phyloP scores from a whole-genome alignment of 1,140 invertebrate genomes.

The Helicorthomorpha holstii region DNA sequence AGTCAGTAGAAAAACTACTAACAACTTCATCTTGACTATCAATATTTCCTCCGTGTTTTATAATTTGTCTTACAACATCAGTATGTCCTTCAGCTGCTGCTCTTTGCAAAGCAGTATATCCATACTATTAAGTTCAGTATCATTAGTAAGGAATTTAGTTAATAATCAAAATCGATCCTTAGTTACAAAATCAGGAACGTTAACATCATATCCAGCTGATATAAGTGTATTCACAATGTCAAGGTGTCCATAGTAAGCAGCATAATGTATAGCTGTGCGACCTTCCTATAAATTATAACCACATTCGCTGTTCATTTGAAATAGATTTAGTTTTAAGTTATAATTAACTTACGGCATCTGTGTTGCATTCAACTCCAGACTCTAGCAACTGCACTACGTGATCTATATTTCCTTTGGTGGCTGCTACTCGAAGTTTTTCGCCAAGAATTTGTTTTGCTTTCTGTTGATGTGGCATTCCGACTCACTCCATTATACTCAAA shows the following conservation, averaged over 20 bases:
- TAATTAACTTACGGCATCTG: constrained; percentile 17
- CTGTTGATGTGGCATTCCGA: too few species aligned
- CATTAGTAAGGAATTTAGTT: background rate
- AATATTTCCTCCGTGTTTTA: constrained; percentile 48
- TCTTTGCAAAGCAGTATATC: constrained; percentile 55
- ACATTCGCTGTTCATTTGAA: background rate
- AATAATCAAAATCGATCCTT: background rate
- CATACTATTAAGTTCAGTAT: constrained; percentile 33
- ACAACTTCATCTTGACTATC: constrained; percentile 57
- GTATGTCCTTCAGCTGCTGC: constrained; percentile 68
- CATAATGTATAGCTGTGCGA: constrained; percentile 31
- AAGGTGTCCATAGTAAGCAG: constrained; percentile 28
- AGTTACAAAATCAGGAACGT: constrained; percentile 26
- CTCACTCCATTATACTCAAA: too few species aligned
- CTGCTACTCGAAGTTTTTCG: constrained; percentile 17
- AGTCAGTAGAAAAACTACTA: constrained; percentile 20
- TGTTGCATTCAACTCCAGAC: constrained; percentile 17
- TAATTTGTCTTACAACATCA: constrained; percentile 48
- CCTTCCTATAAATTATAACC: constrained; percentile 25
- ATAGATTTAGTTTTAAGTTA: background rate
- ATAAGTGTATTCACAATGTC: constrained; percentile 28
- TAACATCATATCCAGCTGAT: constrained; percentile 25
- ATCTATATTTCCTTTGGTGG: constrained; percentile 20
- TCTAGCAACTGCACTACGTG: constrained; percentile 18
- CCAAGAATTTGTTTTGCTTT: too few species aligned